Evolutionary conservation across 2,888 invertebrate species (phyloP), one percentile per base, ranked within the genome.

Genomic region (Copidosoma aretas): DNA sequence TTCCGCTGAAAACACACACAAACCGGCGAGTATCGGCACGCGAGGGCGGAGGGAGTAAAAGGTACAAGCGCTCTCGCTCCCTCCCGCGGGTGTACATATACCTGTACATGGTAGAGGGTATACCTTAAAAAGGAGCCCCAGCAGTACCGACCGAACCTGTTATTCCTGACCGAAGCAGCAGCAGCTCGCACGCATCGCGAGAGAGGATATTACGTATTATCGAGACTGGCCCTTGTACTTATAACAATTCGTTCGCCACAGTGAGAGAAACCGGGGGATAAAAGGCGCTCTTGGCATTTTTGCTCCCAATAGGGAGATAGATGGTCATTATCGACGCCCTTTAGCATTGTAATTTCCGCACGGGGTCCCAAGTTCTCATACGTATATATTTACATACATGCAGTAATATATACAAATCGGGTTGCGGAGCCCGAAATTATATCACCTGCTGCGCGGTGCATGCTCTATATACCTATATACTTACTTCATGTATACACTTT

Each of bases 121-220:
- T 8, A 32, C 32, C 59, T 68, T 60, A 56, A 68, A 68, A 68
- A 64, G 64, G 68, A 65, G 64, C 56, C 64, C 57, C 62, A 8
- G 8, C 43, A 4, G 14, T n/a, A n/a, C 63, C n/a, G 56, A n/a
- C 49, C 60, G 68, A 69, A 69, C 68, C 68, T 69, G 68, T 68
- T 68, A 68, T 68, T 64, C 68, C 68, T 64, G 68, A 60, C 62
- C 54, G 58, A n/a, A n/a, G n/a, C n/a, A n/a, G n/a, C n/a, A 54
- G 17, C 43, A 68, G 59, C 63, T 64, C 56, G 68, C 68, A 56
- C 64, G 64, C 68, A 66, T 56, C 64, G 52, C 64, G 52, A 59
- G 51, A 32, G 32, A 8, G 8, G n/a, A n/a, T n/a, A n/a, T n/a
- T n/a, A n/a, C n/a, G n/a, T n/a, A n/a, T n/a, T 56, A 57, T 61